Conservation (phyloP, 2,797 vertebrate species). For the Poecile montanus region DNA sequence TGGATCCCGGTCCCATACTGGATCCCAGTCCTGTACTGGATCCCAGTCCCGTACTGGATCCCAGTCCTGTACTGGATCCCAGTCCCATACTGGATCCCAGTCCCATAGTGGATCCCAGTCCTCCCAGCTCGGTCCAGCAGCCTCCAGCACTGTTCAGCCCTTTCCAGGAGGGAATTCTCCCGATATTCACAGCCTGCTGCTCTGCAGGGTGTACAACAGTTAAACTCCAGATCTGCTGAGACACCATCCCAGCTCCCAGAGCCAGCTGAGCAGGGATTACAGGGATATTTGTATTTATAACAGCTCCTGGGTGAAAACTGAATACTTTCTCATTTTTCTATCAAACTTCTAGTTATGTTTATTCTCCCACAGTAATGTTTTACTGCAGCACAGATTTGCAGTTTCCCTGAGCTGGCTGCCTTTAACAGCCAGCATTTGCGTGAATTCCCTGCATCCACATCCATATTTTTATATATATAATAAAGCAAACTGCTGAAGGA, state of each 20-base stretch:
- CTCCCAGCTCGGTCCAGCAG: too few species aligned
- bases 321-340: not conserved
- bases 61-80: too few species aligned
- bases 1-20: too few species aligned
- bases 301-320: not conserved
- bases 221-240: not conserved
- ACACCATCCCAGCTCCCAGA: not conserved
- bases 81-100: too few species aligned
- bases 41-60: fast-evolving
- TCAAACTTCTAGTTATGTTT: not conserved
- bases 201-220: not conserved
- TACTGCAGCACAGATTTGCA: not conserved
- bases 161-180: not conserved
- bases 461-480: not conserved
- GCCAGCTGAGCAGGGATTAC: not conserved
- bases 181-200: fast-evolving
- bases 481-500: not conserved
- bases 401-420: not conserved
- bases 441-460: not conserved
- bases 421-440: not conserved
- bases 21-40: too few species aligned
- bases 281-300: not conserved
- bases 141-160: too few species aligned
- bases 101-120: too few species aligned
- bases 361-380: not conserved